phyloP scores from a whole-genome alignment of 2,888 invertebrate genomes.

The Xestia sexstrigata region DNA sequence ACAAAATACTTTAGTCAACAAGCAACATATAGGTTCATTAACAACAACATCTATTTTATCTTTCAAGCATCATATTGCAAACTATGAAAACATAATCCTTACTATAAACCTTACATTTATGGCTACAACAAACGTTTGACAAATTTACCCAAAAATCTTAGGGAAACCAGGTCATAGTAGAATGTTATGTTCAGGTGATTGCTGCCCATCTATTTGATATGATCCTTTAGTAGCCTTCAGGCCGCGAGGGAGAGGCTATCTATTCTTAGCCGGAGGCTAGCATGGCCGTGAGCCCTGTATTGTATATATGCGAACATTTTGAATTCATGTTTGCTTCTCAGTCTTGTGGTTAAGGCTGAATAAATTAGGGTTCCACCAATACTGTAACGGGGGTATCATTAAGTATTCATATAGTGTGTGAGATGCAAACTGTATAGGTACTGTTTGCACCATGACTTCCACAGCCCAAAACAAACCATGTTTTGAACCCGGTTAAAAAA shows the following conservation, averaged over 20 bases:
- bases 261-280: slow-evolving; percentile 25
- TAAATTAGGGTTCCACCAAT: background rate
- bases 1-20: background rate
- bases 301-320: slow-evolving; percentile 24
- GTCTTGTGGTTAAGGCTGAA: background rate
- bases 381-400: background rate
- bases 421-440: background rate
- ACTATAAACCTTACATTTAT: too few species aligned
- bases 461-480: background rate
- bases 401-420: background rate
- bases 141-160: slow-evolving; percentile 41
- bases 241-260: slow-evolving; percentile 7
- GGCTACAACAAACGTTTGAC: slow-evolving; percentile 20
- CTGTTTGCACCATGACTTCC: background rate
- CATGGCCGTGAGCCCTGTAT: background rate
- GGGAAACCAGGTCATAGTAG: slow-evolving; percentile 45
- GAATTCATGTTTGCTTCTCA: background rate
- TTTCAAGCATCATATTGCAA: slow-evolving; percentile 3
- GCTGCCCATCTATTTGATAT: slow-evolving; percentile 42
- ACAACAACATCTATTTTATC: background rate
- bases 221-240: slow-evolving; percentile 38
- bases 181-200: slow-evolving; percentile 45
- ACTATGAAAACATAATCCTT: background rate
- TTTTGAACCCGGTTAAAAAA: slow-evolving; percentile 9
- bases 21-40: background rate